Conservation (phyloP, 2,797 vertebrate genomes). For the Megaceryle alcyon region DNA sequence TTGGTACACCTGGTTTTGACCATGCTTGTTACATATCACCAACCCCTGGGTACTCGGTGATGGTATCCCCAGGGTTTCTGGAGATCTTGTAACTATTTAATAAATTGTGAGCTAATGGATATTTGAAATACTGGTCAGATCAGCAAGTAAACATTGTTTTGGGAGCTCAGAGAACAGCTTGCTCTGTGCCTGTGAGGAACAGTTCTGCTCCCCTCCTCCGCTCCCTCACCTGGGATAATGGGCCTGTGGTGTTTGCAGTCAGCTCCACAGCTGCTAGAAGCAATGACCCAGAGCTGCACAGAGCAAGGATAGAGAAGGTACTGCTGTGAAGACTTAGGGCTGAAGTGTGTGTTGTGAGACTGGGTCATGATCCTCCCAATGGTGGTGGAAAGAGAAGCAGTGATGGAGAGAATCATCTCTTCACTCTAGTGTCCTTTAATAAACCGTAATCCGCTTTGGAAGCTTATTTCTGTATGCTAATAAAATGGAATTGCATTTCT, state of each 20-base stretch:
- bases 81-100: background rate
- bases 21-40: background rate
- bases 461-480: background rate
- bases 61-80: background rate
- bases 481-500: conserved; percentile 6
- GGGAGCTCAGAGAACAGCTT: background rate
- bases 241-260: fast-evolving
- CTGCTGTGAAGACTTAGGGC: background rate
- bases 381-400: background rate
- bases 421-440: background rate
- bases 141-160: background rate
- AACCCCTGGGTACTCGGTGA: background rate
- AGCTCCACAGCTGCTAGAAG: background rate
- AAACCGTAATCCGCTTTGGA: background rate
- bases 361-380: background rate
- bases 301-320: background rate
- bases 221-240: background rate
- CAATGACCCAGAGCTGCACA: background rate
- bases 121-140: background rate
- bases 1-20: background rate
- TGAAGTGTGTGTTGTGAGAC: background rate
- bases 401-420: background rate
- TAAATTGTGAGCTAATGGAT: background rate
- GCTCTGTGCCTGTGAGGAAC: background rate
- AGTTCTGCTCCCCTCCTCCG: background rate